phyloP scores from a whole-genome alignment of 2,888 invertebrate species.

The Ormyrus nitidulus region DNA sequence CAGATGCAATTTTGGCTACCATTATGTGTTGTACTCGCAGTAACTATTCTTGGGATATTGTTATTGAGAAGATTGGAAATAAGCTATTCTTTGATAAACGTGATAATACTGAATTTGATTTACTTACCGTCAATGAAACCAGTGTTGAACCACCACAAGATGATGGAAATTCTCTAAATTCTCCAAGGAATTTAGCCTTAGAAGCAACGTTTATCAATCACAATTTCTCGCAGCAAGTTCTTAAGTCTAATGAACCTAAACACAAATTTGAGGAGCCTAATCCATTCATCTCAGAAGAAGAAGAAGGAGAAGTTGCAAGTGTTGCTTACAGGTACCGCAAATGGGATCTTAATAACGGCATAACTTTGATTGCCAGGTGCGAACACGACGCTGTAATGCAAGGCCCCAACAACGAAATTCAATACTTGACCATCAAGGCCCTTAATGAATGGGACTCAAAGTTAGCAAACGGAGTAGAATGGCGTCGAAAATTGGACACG shows the following conservation, averaged over 20 bases:
- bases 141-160: slow-evolving; percentile 94
- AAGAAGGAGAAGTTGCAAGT: slow-evolving; percentile 93
- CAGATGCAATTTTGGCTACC: slow-evolving; percentile 97
- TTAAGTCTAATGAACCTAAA: slow-evolving; percentile 85
- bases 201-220: slow-evolving; percentile 99
- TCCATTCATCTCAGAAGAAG: slow-evolving; percentile 94
- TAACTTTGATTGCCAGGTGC: slow-evolving; percentile 93
- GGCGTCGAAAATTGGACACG: slow-evolving; percentile 97
- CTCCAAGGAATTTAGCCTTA: slow-evolving; percentile 94
- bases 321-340: slow-evolving; percentile 98
- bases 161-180: slow-evolving; percentile 95
- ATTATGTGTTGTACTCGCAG: slow-evolving; percentile 99
- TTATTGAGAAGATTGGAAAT: slow-evolving; percentile 95
- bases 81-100: slow-evolving; percentile 67
- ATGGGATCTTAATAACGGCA: slow-evolving; percentile 96
- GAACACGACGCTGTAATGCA: slow-evolving; percentile 97
- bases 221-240: slow-evolving; percentile 98
- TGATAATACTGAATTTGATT: no score
- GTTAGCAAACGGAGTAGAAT: slow-evolving; percentile 96
- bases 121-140: no score
- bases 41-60: slow-evolving; percentile 99
- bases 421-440: slow-evolving; percentile 78
- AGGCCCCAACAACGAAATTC: slow-evolving; percentile 90
- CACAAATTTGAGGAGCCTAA: slow-evolving; percentile 93
- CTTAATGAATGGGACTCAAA: slow-evolving; percentile 99